phyloP scores from a whole-genome alignment of 2,113 vertebrate genomes.

The Amblyornis subalaris region DNA sequence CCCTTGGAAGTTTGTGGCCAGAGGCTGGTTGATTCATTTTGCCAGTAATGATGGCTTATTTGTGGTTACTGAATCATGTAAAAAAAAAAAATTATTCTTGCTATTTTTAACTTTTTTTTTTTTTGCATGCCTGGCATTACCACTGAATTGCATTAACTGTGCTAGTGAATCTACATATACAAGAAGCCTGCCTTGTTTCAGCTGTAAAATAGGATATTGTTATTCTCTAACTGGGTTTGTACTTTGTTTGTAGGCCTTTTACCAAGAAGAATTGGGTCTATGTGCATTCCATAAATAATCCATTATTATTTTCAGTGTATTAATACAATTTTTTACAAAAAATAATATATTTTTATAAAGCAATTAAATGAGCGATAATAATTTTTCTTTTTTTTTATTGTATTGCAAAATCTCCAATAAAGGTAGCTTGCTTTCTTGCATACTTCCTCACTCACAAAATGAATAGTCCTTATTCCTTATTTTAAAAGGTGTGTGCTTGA shows the following conservation, averaged over 20 bases:
- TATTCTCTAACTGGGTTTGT: background rate
- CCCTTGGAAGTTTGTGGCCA: constrained; percentile 1
- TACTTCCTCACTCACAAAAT: background rate
- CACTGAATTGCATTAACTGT: background rate
- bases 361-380: background rate
- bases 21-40: constrained; percentile 40
- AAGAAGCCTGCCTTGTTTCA: background rate
- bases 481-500: background rate
- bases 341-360: background rate
- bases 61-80: constrained; percentile 19
- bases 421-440: background rate
- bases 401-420: background rate
- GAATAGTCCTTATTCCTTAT: background rate
- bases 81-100: background rate
- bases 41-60: constrained; percentile 24
- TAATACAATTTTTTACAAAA: background rate
- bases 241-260: background rate
- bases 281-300: background rate
- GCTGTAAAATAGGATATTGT: background rate
- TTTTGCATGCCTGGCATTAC: background rate
- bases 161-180: background rate
- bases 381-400: background rate
- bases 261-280: background rate
- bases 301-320: background rate
- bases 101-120: constrained; percentile 33